These are phyloP conservation scores for Axea sp. DNA, from an alignment of 2,888 invertebrate genomes.

Conservation along the genomic window DNA sequence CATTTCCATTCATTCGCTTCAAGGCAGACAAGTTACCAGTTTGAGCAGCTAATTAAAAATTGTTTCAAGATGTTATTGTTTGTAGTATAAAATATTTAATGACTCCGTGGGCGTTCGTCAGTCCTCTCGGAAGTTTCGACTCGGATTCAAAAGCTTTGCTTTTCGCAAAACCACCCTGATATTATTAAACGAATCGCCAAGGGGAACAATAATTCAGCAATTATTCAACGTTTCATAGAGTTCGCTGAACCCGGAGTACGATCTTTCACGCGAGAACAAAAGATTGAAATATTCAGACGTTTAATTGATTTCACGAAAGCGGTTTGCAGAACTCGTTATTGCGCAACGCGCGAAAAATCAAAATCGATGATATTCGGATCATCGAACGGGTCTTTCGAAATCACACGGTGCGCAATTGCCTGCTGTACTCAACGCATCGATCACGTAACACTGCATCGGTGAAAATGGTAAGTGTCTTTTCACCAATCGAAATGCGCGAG, in stretches of 20 bases:
- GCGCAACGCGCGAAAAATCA: background rate
- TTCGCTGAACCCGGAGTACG: conserved; percentile 3
- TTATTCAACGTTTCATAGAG: conserved; percentile 5
- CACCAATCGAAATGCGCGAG: conserved; percentile 26
- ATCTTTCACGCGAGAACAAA: no score
- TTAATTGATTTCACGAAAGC: no score
- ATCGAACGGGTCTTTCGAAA: conserved; percentile 21
- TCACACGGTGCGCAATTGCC: conserved; percentile 28
- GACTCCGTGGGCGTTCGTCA: no score
- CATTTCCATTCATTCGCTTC: conserved; percentile 47
- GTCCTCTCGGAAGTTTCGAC: no score
- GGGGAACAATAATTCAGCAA: no score
- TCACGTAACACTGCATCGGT: conserved; percentile 45
- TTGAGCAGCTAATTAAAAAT: conserved; percentile 1
- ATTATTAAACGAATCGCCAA: no score
- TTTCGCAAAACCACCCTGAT: no score
- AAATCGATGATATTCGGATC: conserved; percentile 20
- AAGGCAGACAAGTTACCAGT: conserved; percentile 37
- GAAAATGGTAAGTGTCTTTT: conserved; percentile 54
- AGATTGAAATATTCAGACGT: no score
- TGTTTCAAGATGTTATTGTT: no score
- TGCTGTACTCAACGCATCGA: conserved; percentile 20
- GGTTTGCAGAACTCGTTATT: background rate
- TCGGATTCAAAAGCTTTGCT: no score
- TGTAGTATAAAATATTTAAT: background rate